Base-by-base conservation (phyloP, 2,888 invertebrate species). In the Ditylenchus weischeri region DNA sequence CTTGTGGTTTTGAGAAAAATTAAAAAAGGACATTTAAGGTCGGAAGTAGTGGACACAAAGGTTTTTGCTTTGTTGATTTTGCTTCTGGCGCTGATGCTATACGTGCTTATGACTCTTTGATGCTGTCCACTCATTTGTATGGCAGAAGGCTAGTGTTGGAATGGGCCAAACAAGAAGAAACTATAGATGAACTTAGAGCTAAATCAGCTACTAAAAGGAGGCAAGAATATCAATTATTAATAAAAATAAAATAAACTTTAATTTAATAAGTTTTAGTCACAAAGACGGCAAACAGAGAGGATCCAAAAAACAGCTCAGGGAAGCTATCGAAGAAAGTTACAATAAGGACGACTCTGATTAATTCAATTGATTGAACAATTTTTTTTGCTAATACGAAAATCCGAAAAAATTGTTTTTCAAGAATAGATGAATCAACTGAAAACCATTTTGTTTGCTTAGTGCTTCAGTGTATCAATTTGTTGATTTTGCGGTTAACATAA, bases 61-160 rank as follows among this genome's bases (percentile, higher is more conserved):
- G 98, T 65, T 98, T 98, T 85, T 93, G 90, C 10, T 98, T 99
- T 84, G 90, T 98, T 6, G 96, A 99, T 84, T 98, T 89, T 84
- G 86, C 89, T 71, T 89, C 90, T 0, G 90, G 90, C 83, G 88
- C 90, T 73, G 93, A 94, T 84, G 95, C 98, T 0, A 93, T 93
- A 90, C 88, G 89, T 83, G 96, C 96, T 0, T 93, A 94, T 84
- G 90, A 92, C 73, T 61, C 77, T 19, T 72, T 82, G 18, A 72
- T 90, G 77, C 91, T 91, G 84, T 94, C 94, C 79, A 96, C 96
- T 65, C 98, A 99, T 88, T 90, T 99, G 85, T 96, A 93, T 84
- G 96, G 96, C 0, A 88, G 96, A 75, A 88, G 95, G 65, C 86
- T 99, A 78, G 94, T 93, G 0, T 85, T 98, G 69, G 95, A 98